Percentiles rank a stretch among this genome's conserved stretches.
Conservation (phyloP, 2,113 vertebrate species). For the Chauna torquata region DNA sequence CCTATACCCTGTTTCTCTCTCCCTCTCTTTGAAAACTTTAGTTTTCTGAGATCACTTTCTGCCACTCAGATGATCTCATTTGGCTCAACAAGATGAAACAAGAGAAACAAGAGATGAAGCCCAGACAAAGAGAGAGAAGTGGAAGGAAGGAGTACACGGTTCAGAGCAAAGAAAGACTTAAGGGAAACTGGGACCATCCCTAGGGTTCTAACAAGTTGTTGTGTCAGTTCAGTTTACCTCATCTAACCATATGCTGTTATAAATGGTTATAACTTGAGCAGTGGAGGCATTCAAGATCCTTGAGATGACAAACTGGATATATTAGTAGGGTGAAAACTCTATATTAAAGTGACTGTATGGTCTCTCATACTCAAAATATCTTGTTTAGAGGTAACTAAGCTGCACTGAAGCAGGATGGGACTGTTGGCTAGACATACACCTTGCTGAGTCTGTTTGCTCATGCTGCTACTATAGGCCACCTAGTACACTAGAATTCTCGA, state of each 20-base stretch:
- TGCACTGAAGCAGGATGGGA: not conserved
- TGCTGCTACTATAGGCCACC: not conserved
- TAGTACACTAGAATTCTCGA: not conserved
- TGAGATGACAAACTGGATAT: rapidly evolving
- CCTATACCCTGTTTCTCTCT: not conserved
- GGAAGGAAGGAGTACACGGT: not conserved
- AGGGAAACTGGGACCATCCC: not conserved
- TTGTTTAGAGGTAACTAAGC: not conserved
- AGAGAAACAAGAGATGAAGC: not conserved
- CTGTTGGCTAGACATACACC: not conserved
- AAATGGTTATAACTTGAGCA: not conserved
- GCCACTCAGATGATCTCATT: not conserved
- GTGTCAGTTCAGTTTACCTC: not conserved
- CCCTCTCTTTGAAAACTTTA: not conserved
- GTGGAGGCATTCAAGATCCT: not conserved
- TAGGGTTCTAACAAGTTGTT: not conserved
- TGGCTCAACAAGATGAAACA: not conserved
- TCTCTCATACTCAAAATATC: not conserved
- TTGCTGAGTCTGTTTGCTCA: not conserved
- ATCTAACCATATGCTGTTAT: not conserved
- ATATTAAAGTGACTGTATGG: not conserved
- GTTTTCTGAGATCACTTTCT: not conserved
- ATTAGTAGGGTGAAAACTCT: not conserved
- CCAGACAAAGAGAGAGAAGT: not conserved
- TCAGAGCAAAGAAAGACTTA: not conserved